phyloP scores from a whole-genome alignment of 1,140 invertebrate species.

The Drosophila ercepeae region DNA sequence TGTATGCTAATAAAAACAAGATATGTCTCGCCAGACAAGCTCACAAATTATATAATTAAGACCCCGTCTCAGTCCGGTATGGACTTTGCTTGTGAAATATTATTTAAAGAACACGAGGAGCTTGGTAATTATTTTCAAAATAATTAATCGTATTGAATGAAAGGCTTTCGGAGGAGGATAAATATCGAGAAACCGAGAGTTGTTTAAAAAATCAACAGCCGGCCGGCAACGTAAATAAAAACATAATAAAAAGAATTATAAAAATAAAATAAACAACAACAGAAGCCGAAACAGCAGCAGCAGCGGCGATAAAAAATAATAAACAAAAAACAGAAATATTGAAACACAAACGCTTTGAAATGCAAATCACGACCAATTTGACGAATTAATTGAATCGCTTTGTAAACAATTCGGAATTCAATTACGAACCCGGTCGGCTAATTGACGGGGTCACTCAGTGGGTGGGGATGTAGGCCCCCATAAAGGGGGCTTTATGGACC shows the following conservation, averaged over 20 bases:
- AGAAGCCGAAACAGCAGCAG: background rate
- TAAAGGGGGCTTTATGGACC: background rate
- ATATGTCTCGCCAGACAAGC: slow-evolving; percentile 37
- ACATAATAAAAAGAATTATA: slow-evolving; percentile 6
- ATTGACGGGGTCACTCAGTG: slow-evolving; percentile 10
- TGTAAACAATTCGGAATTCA: slow-evolving; percentile 46
- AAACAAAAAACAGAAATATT: slow-evolving; percentile 18
- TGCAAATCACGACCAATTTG: slow-evolving; percentile 46
- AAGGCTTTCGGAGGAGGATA: background rate
- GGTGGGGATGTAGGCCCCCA: background rate
- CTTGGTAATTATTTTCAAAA: too few relatives aligned
- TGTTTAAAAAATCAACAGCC: slow-evolving; percentile 5
- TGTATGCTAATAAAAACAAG: slow-evolving; percentile 76
- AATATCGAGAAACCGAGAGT: background rate
- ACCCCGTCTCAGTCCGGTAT: background rate
- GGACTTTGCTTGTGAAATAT: slow-evolving; percentile 8
- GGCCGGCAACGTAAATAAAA: slow-evolving; percentile 27
- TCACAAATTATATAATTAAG: slow-evolving; percentile 75
- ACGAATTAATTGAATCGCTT: slow-evolving; percentile 51
- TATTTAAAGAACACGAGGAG: too few relatives aligned
- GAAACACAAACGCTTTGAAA: slow-evolving; percentile 39
- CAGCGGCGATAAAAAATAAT: slow-evolving; percentile 26
- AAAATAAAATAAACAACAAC: slow-evolving; percentile 29
- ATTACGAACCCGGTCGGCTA: slow-evolving; percentile 3
- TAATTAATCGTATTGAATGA: too few relatives aligned